Evolutionary conservation across 2,888 invertebrate species (phyloP), one percentile per base, ranked within the genome.

Genomic region (Invenusta paracnida): DNA sequence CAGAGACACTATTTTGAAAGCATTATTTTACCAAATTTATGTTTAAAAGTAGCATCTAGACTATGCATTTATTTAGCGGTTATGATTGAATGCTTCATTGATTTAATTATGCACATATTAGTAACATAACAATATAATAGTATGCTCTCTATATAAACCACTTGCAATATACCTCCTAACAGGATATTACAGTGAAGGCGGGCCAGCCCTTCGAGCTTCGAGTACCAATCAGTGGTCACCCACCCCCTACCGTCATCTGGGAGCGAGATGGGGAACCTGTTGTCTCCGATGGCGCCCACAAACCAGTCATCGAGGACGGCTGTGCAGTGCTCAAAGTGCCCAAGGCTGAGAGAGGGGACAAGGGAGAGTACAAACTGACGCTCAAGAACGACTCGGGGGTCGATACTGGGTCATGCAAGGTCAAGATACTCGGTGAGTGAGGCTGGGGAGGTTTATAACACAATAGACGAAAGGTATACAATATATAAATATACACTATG

Each of bases 181-280:
- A 30, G 23, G 85, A 86, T 31, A 86, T 86, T n/a, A 67, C 73
- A 23, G 97, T 99, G 0, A 94, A 96, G 88, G 98, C 98, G 87
- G 99, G 99, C 84, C 97, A 99, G 93, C 96, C 97, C 92, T 98
- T 99, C 93, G 95, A 95, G 89, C 96, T 99, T 90, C 95, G 96
- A 90, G 95, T 99, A 23, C 98, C 98, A 0, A 94, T 95, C 89
- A 30, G 81, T 97, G 97, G 88, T 95, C 96, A 94, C 82, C 98
- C 99, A 0, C 95, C 96, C 92, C 99, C 99, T 1, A 95, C 95
- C 0, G 96, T 97, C 0, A 94, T 95, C 66, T 98, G 98, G 96
- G 89, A 94, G 67, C 88, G 88, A 23, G 89, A 90, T 82, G 91
- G 92, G 93, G 88, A 88, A 48, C 89, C 94, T 82, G 88, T 92